These are phyloP conservation scores for Pseudorectes ferrugineus DNA, from an alignment of 2,113 vertebrate genomes.

Conservation along the genomic window DNA sequence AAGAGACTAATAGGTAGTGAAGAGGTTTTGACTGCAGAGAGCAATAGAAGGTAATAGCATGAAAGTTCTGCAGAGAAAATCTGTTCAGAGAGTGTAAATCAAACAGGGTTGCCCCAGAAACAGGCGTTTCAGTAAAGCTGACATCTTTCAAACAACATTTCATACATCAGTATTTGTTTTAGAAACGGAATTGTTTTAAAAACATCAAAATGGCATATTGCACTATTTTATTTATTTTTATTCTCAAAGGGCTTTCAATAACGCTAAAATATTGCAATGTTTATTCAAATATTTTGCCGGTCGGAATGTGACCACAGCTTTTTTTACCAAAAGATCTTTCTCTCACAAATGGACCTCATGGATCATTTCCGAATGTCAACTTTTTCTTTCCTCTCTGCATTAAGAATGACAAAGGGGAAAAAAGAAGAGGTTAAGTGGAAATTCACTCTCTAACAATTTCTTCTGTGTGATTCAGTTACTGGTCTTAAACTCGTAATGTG, in stretches of 20 bases:
- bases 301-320: not conserved
- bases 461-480: not conserved
- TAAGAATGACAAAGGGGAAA: not conserved
- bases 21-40: not conserved
- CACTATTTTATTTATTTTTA: slow-evolving; percentile 14
- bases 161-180: not conserved
- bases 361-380: not conserved
- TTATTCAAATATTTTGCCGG: not conserved
- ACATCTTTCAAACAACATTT: not conserved
- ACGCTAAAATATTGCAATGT: not conserved
- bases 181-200: not conserved
- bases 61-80: slow-evolving; percentile 3
- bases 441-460: not conserved
- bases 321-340: not conserved
- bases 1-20: slow-evolving; percentile 12
- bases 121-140: not conserved
- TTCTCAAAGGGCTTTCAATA: not conserved
- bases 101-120: not conserved
- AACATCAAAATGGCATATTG: not conserved
- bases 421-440: not conserved
- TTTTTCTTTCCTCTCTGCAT: not conserved
- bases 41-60: not conserved
- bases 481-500: not conserved
- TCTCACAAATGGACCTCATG: not conserved
- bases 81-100: slow-evolving; percentile 10